Percentiles rank a stretch among this genome's conserved stretches.
phyloP scores from a whole-genome alignment of 2,797 vertebrate genomes.

The Phrynocephalus guinanensis region DNA sequence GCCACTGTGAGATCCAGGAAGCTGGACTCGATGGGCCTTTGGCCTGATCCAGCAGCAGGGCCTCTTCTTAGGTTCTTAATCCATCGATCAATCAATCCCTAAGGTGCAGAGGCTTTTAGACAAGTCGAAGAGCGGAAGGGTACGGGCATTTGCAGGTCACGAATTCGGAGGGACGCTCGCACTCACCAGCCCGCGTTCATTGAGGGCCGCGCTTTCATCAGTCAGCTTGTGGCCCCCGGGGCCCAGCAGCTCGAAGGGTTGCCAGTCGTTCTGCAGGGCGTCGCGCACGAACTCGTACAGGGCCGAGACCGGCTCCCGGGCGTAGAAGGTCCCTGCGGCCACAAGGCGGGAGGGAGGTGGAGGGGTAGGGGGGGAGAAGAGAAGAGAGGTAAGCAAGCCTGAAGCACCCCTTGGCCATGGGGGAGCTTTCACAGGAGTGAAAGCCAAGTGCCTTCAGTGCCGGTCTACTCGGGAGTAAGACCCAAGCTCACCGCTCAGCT shows the following conservation, averaged over 20 bases:
- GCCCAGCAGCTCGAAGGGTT: conserved; percentile 93
- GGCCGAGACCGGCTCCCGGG: conserved; percentile 84
- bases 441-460: background rate
- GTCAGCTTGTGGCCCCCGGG: conserved; percentile 89
- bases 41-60: too few species aligned
- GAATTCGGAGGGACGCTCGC: accelerated
- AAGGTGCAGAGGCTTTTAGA: too few species aligned
- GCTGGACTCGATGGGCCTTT: too few species aligned
- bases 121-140: too few species aligned
- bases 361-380: background rate
- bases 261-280: conserved; percentile 88
- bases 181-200: conserved; percentile 91
- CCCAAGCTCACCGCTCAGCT: background rate
- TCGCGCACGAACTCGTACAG: conserved; percentile 89
- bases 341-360: background rate
- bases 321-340: conserved; percentile 90
- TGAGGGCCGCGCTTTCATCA: conserved; percentile 82
- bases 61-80: too few species aligned
- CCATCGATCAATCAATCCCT: too few species aligned
- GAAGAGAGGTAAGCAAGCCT: background rate
- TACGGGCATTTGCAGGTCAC: too few species aligned
- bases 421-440: too few species aligned
- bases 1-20: too few species aligned
- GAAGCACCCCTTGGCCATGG: too few species aligned
- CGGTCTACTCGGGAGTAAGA: background rate